Percentiles rank a stretch among this genome's conserved stretches.
Conservation (phyloP, 30 jellyfish, hydroid and myxozoan genomes). For the Mastigias papua region DNA sequence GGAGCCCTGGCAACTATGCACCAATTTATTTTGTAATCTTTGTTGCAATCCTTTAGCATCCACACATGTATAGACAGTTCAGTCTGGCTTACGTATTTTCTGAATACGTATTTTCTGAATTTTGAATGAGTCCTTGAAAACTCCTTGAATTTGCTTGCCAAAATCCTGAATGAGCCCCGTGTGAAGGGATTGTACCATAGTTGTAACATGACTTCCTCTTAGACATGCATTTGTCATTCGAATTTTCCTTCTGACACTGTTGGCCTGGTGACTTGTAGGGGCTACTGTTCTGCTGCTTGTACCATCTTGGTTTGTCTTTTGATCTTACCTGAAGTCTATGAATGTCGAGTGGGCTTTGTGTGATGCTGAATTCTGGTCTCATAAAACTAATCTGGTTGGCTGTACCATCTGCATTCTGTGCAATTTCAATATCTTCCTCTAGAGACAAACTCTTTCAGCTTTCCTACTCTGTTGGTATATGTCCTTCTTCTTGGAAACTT, state of each 20-base stretch:
- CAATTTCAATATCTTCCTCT: constrained; percentile 4
- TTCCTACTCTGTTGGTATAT: too few relatives aligned
- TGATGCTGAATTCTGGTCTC: constrained; percentile 15
- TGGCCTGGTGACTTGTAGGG: not conserved
- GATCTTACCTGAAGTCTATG: not conserved
- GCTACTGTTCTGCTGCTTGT: constrained; percentile 6
- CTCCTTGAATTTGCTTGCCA: too few relatives aligned
- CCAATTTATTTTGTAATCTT: too few relatives aligned
- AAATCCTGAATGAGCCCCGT: too few relatives aligned
- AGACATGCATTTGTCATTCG: not conserved
- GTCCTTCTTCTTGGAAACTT: too few relatives aligned
- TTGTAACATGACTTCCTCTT: constrained; percentile 11
- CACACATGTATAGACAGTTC: too few relatives aligned
- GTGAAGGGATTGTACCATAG: constrained; percentile 9
- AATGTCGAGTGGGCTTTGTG: not conserved
- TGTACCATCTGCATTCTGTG: constrained; percentile 17
- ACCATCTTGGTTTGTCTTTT: constrained; percentile 1
- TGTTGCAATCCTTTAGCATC: too few relatives aligned
- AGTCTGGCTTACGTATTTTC: too few relatives aligned
- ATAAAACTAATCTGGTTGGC: not conserved
- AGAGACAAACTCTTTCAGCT: too few relatives aligned
- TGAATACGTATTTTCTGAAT: too few relatives aligned
- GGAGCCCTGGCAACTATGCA: too few relatives aligned
- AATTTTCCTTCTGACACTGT: not conserved
- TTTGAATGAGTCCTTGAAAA: too few relatives aligned